Base-by-base conservation (phyloP, 35 echinoderm and acorn worm genomes). In the Lytechinus variegatus region DNA sequence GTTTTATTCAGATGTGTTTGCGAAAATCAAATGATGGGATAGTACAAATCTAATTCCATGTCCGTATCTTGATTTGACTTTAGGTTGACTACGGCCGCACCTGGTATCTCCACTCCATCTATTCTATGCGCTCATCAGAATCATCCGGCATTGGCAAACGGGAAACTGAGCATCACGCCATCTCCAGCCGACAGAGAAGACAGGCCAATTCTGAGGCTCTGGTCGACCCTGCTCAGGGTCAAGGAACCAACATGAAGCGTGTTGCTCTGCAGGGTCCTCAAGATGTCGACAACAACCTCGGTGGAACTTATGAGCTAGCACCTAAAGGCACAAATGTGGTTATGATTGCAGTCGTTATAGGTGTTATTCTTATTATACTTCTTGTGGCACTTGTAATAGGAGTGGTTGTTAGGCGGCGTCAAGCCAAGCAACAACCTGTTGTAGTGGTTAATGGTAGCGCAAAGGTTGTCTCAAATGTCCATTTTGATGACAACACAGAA, bases 91-190 rank as follows among this genome's bases (percentile, higher is more conserved):
- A 96, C 24, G 98, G 98, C 54, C 94, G 98, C 12, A 97, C 97
- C 89, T 98, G 97, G 96, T 99, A 98, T 95, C 87, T 99, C 5
- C 98, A 99, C 86, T 95, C 97, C 92, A 99, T 99, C 27, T 99
- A 98, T 87, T 97, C 98, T 10, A 87, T 99, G 51, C 61, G 95
- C 12, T 99, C 98, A 10, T 57, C 96, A 14, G 97, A 98, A 14
- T 93, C 94, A 28, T 96, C 95, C 16, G 96, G 96, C 29, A 99
- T 99, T 52, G 96, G 95, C 89, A 98, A 97, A 66, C 96, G 98
- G 56, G 96, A 95, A 53, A 86, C 94, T 27, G 96, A 99, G 54
- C 54, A 92, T 29, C 97, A 98, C 95, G 96, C 95, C 66, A 86
- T 98, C 54, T 56, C 86, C 53, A 91, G 3, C 27, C 92, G 55